Evolutionary conservation across 2,797 vertebrate species (phyloP).

Genomic region (Denticeps clupeoides): DNA sequence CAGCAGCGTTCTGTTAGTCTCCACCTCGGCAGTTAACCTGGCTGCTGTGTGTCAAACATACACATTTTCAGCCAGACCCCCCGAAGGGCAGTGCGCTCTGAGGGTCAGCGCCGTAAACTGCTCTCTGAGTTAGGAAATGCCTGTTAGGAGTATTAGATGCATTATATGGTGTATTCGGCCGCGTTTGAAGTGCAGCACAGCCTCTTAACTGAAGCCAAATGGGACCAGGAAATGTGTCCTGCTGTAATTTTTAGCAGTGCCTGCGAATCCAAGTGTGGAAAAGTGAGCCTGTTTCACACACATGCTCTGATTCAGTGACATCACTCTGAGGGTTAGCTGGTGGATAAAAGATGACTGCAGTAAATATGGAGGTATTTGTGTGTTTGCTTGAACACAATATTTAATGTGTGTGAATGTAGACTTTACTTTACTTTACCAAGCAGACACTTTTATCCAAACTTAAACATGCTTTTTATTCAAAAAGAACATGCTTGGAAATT

Average conservation of each 20-base stretch:
- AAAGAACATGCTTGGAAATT: too few relatives aligned
- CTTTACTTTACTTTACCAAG: too few relatives aligned
- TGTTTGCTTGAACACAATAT: too few relatives aligned
- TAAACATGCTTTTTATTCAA: too few relatives aligned
- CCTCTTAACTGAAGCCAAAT: constrained; percentile 16
- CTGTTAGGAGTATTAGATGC: constrained; percentile 12
- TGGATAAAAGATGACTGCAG: too few relatives aligned
- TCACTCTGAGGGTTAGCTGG: constrained; percentile 8
- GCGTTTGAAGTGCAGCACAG: constrained; percentile 13
- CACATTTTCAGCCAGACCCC: constrained; percentile 16
- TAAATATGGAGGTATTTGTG: constrained; percentile 22
- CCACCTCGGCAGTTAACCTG: too few relatives aligned
- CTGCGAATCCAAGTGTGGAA: background rate
- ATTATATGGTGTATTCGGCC: background rate
- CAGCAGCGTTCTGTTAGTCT: too few relatives aligned
- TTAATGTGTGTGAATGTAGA: too few relatives aligned
- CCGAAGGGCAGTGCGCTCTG: constrained; percentile 22
- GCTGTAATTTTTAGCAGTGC: background rate
- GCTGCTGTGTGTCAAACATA: constrained; percentile 7
- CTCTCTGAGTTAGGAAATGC: constrained; percentile 16
- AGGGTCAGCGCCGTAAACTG: constrained; percentile 25
- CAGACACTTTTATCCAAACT: too few relatives aligned
- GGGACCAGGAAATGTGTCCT: constrained; percentile 5
- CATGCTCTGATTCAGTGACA: too few relatives aligned
- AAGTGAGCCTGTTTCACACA: background rate